A percentile compares a stretch with the other conserved stretches of the same genome.
These are phyloP conservation scores for Drosophila pseudotalamancana DNA, from an alignment of 2,888 invertebrate species.

Conservation along the genomic window DNA sequence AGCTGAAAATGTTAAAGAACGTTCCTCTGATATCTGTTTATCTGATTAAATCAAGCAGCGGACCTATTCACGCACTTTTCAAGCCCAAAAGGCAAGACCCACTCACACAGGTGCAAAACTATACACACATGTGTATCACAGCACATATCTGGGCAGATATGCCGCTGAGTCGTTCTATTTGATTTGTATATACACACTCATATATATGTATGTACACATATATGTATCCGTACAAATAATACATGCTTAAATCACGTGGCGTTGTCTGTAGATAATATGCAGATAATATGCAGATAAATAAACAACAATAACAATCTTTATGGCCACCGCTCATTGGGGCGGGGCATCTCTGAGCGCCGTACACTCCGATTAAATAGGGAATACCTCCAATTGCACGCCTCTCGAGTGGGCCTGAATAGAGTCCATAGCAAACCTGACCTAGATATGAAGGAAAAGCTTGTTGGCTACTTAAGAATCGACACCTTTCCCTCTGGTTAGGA, in stretches of 20 bases:
- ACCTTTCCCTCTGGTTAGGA: too few relatives aligned
- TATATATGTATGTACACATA: slow-evolving; percentile 23
- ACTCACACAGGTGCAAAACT: neutral
- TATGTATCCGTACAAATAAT: slow-evolving; percentile 67
- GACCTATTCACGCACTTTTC: slow-evolving; percentile 42
- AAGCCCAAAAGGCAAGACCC: slow-evolving; percentile 9
- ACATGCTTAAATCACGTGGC: slow-evolving; percentile 52
- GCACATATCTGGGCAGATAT: slow-evolving; percentile 22
- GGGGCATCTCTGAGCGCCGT: slow-evolving; percentile 17
- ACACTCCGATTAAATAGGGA: slow-evolving; percentile 1
- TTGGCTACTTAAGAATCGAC: neutral
- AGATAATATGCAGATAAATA: slow-evolving; percentile 52
- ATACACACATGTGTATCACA: neutral
- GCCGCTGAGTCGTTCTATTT: slow-evolving; percentile 35
- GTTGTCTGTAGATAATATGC: slow-evolving; percentile 3
- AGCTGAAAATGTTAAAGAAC: slow-evolving; percentile 27
- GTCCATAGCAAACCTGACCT: slow-evolving; percentile 2
- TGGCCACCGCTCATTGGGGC: slow-evolving; percentile 41
- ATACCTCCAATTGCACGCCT: slow-evolving; percentile 12
- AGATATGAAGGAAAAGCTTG: slow-evolving; percentile 10
- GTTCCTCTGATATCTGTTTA: slow-evolving; percentile 13
- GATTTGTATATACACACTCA: slow-evolving; percentile 13
- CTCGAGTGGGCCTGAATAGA: neutral
- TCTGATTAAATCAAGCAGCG: slow-evolving; percentile 25
- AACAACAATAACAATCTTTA: slow-evolving; percentile 59